phyloP scores from a whole-genome alignment of 2,888 invertebrate species.

The Oscheius sp. region DNA sequence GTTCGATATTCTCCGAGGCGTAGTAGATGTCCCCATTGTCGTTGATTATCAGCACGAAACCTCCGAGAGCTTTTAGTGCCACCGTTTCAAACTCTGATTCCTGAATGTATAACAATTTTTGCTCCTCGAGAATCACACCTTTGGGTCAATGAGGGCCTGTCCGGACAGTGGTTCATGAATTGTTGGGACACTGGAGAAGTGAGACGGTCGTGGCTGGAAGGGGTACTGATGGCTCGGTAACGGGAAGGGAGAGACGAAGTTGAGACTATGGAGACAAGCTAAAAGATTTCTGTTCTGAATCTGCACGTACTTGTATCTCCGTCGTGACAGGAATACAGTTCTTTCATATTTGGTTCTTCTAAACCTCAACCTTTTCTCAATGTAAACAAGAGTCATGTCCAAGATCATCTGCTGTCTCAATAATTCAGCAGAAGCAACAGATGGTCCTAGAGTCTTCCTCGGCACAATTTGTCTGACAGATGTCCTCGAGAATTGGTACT shows the following conservation, averaged over 20 bases:
- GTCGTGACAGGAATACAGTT: not conserved
- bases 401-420: slow-evolving; percentile 31
- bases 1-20: slow-evolving; percentile 98
- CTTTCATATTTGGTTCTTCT: not conserved
- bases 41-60: slow-evolving; percentile 97
- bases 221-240: slow-evolving; percentile 48
- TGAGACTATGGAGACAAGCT: slow-evolving; percentile 50
- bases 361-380: too few species aligned
- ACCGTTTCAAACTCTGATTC: slow-evolving; percentile 65
- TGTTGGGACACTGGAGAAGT: slow-evolving; percentile 47
- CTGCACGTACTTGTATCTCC: not conserved
- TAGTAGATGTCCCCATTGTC: slow-evolving; percentile 97
- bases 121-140: not conserved
- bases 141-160: slow-evolving; percentile 48
- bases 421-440: slow-evolving; percentile 32
- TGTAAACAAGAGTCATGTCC: not conserved
- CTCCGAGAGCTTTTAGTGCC: slow-evolving; percentile 86
- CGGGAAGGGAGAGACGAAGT: slow-evolving; percentile 42
- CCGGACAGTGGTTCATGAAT: slow-evolving; percentile 57
- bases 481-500: not conserved
- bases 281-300: slow-evolving; percentile 28
- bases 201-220: slow-evolving; percentile 42
- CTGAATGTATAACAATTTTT: slow-evolving; percentile 21
- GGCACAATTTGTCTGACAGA: slow-evolving; percentile 27
- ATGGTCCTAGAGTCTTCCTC: slow-evolving; percentile 13